Evolutionary conservation across 23 tunicate genomes (phyloP).

Genomic region (Aplidium turbinatum): DNA sequence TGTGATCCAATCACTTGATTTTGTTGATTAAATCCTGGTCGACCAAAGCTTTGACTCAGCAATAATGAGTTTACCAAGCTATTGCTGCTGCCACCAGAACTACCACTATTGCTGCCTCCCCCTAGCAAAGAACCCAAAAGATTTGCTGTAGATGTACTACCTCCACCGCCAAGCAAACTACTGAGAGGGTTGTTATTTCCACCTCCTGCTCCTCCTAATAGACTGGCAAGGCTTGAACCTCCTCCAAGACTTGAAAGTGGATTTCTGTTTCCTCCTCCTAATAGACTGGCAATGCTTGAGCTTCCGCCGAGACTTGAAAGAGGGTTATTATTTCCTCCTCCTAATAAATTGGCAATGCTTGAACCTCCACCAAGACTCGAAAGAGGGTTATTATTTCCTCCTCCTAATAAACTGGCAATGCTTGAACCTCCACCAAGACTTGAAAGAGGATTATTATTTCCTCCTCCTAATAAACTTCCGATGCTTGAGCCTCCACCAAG

Average conservation of each 20-base stretch:
- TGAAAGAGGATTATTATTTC: background rate
- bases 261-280: conserved; percentile 10
- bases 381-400: conserved; percentile 4
- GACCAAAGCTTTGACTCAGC: background rate
- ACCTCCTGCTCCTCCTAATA: conserved; percentile 15
- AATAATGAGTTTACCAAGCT: conserved; percentile 5
- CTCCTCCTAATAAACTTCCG: background rate
- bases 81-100: background rate
- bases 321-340: background rate
- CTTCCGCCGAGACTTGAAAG: too few relatives aligned
- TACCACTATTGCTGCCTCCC: conserved; percentile 2
- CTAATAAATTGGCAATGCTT: too few relatives aligned
- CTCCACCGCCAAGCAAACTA: conserved; percentile 23
- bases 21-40: background rate
- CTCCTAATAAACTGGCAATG: background rate
- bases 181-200: background rate
- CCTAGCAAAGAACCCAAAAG: conserved; percentile 14
- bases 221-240: conserved; percentile 4
- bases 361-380: too few relatives aligned
- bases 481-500: too few relatives aligned
- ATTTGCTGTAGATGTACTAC: background rate
- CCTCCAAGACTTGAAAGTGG: conserved; percentile 10
- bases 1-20: conserved; percentile 14
- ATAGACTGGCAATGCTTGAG: background rate
- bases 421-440: too few relatives aligned